Percentiles rank a stretch among this genome's conserved stretches.
Evolutionary conservation across 1,140 invertebrate genomes (phyloP).

Genomic region (Drosophila sechellia): DNA sequence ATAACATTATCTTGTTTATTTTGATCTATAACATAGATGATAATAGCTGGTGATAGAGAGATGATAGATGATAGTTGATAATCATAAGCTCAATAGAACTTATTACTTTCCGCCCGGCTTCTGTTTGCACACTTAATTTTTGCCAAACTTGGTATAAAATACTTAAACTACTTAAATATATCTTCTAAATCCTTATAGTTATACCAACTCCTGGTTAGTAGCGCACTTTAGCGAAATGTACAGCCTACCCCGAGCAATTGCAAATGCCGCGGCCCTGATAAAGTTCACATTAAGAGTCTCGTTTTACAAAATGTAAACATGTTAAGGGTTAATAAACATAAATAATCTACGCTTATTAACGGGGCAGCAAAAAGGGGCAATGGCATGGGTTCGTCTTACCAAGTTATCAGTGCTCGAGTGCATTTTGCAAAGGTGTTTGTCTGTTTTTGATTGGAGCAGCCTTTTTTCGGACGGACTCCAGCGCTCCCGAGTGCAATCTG

Average conservation of each 20-base stretch:
- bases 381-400: slow-evolving; percentile 3
- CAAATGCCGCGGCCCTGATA: slow-evolving; percentile 62
- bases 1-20: too few species aligned
- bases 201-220: slow-evolving; percentile 8
- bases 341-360: slow-evolving; percentile 84
- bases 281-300: slow-evolving; percentile 85
- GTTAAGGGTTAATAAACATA: slow-evolving; percentile 84
- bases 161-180: too few species aligned
- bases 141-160: too few species aligned
- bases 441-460: slow-evolving; percentile 62
- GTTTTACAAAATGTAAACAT: slow-evolving; percentile 85
- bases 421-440: slow-evolving; percentile 83
- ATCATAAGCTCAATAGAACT: too few species aligned
- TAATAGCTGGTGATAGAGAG: too few species aligned
- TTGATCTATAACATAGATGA: too few species aligned
- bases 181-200: background rate
- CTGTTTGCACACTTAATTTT: too few species aligned
- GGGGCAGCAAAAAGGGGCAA: slow-evolving; percentile 43
- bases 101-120: too few species aligned
- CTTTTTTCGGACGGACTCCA: slow-evolving; percentile 19
- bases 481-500: slow-evolving; percentile 43
- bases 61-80: too few species aligned
- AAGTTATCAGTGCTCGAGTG: slow-evolving; percentile 67
- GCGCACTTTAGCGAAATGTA: background rate
- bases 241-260: slow-evolving; percentile 49